A percentile compares a stretch with the other conserved stretches of the same genome.
Evolutionary conservation across 2,797 vertebrate species (phyloP).

Genomic region (Novumbra hubbsi): DNA sequence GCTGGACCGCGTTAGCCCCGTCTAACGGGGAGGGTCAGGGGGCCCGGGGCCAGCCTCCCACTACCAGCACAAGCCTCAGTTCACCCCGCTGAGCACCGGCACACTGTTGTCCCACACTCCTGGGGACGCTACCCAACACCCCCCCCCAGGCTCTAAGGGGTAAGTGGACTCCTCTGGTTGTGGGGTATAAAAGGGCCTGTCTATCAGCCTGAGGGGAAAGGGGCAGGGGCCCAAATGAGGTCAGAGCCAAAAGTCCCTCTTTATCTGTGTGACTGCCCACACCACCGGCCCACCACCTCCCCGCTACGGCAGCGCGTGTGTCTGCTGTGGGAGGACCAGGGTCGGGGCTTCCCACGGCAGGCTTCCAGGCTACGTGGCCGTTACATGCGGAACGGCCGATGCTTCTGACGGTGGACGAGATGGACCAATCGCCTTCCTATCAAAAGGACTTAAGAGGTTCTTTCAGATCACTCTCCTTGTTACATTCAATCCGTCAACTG

Average conservation of each 20-base stretch:
- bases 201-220: slow-evolving; percentile 11
- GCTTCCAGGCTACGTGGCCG: no score
- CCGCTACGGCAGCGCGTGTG: not conserved
- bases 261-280: slow-evolving; percentile 52
- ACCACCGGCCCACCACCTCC: slow-evolving; percentile 30
- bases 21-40: not conserved
- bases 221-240: slow-evolving; percentile 36
- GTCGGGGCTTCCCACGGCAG: no score
- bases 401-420: no score
- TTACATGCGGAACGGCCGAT: no score
- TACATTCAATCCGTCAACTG: not conserved
- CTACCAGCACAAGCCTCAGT: slow-evolving; percentile 7
- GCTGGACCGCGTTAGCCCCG: slow-evolving; percentile 14
- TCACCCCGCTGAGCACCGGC: slow-evolving; percentile 1
- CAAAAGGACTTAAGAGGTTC: no score
- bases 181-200: not conserved
- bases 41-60: slow-evolving; percentile 3
- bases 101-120: not conserved
- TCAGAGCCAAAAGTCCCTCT: slow-evolving; percentile 54
- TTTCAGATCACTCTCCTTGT: not conserved
- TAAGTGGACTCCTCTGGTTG: not conserved
- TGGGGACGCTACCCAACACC: not conserved
- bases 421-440: no score
- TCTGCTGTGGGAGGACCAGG: no score
- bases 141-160: not conserved